Evolutionary conservation across 1,140 invertebrate genomes (phyloP), one percentile per base, ranked within the genome.

Genomic region (Acyrthosiphon pisum): DNA sequence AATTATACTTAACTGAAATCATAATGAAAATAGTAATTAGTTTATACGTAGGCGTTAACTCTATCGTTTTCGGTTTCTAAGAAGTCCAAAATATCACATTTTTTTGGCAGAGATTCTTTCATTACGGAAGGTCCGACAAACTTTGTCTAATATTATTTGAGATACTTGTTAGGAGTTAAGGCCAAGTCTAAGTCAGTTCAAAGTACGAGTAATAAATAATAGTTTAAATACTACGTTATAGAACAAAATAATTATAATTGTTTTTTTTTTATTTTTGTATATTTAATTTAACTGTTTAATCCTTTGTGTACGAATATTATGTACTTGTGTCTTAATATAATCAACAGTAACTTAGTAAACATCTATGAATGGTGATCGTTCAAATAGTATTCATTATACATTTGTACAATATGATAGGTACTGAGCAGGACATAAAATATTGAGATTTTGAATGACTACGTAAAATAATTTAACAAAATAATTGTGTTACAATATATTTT

Each of bases 71-170:
- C 6, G 20, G 23, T 60, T 41, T 41, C 35, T 41, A 37, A 0
- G 50, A 56, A 90, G 88, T 90, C 22, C 35, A 90, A 60, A 56
- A 9, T 9, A 90, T 56, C 20, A 89, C 30, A 89, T 89, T 56
- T 53, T 53, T 35, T 90, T 90, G 88, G 88, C 50, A 90, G 48
- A 35, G 87, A 56, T 89, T 89, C n/a, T 89, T 89, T 89, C 44
- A 89, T 53, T 56, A 89, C n/a, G 1, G 35, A 18, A 35, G 2
- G 35, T 89, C 23, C 48, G n/a, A 56, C 48, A 41, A 89, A 89
- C 20, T 89, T 89, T 53, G 50, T 89, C 26, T 56, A 89, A 89
- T 56, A 87, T 37, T 50, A 37, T 89, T 56, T 56, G 4, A 56
- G 48, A 56, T 56, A 56, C 87, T 41, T 26, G 50, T 89, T 89